Base-by-base conservation (phyloP, 2,888 invertebrate species). In the Amphipyra berbera region DNA sequence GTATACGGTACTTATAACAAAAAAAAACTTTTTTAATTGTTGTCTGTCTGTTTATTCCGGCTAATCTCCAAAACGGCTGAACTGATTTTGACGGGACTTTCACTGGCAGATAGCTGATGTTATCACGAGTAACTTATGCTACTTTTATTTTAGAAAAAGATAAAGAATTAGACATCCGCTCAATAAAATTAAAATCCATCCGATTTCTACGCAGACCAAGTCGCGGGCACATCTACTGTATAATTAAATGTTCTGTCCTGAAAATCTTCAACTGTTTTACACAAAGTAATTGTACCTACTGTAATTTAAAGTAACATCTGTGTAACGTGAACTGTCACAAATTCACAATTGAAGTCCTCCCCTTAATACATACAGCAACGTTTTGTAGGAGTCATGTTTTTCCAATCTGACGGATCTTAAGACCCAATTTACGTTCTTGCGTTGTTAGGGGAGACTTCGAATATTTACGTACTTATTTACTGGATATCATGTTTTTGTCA, bases 301-400 rank as follows among this genome's bases (percentile, higher is more conserved):
- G 54, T 61, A 67, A 72, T 71, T 72, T 67, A 67, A 71, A 58
- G 52, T 49, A 62, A 37, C 68, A 56, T 38, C 58, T 53, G 47
- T 46, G 41, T 41, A 41, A 55, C 45, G 7, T 38, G 42, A 53
- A 57, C 46, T 72, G 63, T 56, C 59, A 68, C 15, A 21, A 21
- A 2, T 21, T 44, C 2, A 15, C 52, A 48, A 38, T 50, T 15
- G 53, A 63, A 57, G 45, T 33, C 50, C 42, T 47, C 46, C 15
- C 12, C 49, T 42, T 30, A 65, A 59, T 52, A 13, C 49, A 4
- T 7, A n/a, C n/a, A n/a, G 41, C 48, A 41, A 41, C 48, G 54
- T 35, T 49, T 49, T 15, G 7, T 4, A 30, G 30, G 40, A 42
- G 49, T 65, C 71, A 37, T 53, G 67, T 61, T 72, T 41, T 8